Evolutionary conservation across 2,797 vertebrate species (phyloP).

Genomic region (Enoplosus armatus): DNA sequence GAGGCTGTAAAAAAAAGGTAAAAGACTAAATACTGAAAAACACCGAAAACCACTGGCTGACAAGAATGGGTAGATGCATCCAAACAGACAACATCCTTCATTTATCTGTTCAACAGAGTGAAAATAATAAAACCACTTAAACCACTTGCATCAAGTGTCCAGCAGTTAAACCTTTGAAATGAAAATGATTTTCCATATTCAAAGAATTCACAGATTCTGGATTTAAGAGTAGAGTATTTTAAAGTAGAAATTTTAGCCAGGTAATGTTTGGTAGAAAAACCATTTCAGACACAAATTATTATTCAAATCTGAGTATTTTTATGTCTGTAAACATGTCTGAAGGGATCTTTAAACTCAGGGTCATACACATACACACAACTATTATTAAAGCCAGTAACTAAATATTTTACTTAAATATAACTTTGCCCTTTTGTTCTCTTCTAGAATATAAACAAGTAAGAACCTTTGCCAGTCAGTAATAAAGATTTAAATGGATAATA

Average conservation of each 20-base stretch:
- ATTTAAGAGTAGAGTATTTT: too few relatives aligned
- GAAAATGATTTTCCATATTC: background rate
- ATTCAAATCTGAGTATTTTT: background rate
- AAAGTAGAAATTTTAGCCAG: too few relatives aligned
- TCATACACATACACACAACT: too few relatives aligned
- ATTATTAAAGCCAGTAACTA: background rate
- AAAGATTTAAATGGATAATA: background rate
- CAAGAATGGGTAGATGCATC: constrained; percentile 3
- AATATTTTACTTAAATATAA: background rate
- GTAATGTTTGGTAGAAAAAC: background rate
- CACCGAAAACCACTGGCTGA: background rate
- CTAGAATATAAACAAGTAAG: background rate
- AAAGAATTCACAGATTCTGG: background rate
- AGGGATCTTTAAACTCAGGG: background rate
- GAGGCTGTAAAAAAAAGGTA: constrained; percentile 26
- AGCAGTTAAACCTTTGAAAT: background rate
- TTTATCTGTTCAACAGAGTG: background rate
- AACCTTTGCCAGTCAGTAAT: background rate
- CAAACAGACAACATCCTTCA: background rate
- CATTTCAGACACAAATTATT: background rate
- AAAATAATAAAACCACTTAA: background rate
- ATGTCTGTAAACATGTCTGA: background rate
- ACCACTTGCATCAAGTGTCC: background rate
- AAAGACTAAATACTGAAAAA: constrained; percentile 13
- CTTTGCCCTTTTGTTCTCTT: background rate